Base-by-base conservation (phyloP, 2,888 invertebrate species). In the Dasypogon diadema region DNA sequence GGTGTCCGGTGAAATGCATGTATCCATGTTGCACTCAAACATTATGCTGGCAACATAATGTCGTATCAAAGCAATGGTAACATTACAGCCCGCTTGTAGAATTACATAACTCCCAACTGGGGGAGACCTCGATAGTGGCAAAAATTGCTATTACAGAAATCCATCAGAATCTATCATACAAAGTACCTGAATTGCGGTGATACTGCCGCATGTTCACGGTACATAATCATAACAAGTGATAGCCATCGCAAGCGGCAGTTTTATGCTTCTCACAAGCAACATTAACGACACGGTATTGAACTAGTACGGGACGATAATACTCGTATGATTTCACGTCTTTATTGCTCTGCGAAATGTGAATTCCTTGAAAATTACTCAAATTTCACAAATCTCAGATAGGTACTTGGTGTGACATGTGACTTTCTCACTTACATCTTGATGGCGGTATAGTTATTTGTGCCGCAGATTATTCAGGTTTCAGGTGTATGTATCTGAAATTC, bases 311-410 rank as follows among this genome's bases (percentile, higher is more conserved):
- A 12, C 54, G 18, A 21, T 22, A 22, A 22, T 21, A 21, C 54
- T 8, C 6, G 8, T 51, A 12, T 54, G 54, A 54, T 54, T 54
- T 54, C 56, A 56, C 56, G 12, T 56, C 26, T 26, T 30, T 56
- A 18, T 56, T 24, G 14, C 14, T 30, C 2, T 63, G 60, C 16
- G 37, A 37, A 63, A 63, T 21, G 37, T 12, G 30, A 63, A 37
- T 63, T 63, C 60, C 37, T 63, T 63, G 60, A 34, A 63, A 63
- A 63, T 37, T 34, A 3, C 37, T 34, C 18, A 63, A 63, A 63
- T 63, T 63, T 63, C 21, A 42, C 34, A 42, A 51, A 63, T 63
- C 37, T 42, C 6, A 37, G 42, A 63, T n/a, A n/a, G n/a, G n/a
- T 37, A 63, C n/a, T 34, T 21, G 37, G 37, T 18, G n/a, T 42